Percentiles rank a stretch among this genome's conserved stretches.
phyloP scores from a whole-genome alignment of 1,140 invertebrate species.

The Melanaphis sacchari region DNA sequence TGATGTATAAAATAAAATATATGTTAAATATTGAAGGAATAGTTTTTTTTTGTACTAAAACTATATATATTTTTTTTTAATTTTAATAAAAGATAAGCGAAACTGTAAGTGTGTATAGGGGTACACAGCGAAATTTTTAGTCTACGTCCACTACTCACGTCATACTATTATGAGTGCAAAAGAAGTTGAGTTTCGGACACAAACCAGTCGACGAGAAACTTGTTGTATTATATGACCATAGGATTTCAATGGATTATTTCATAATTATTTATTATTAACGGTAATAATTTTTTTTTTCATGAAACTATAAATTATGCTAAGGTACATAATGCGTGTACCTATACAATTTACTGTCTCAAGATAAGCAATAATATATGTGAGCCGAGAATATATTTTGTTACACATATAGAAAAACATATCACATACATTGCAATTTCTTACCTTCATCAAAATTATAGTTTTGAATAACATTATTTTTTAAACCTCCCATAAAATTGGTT shows the following conservation, averaged over 20 bases:
- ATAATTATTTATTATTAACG: constrained; percentile 6
- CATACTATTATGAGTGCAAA: neutral
- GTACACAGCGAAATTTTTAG: neutral
- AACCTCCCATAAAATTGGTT: neutral
- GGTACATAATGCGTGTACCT: neutral
- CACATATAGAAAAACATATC: neutral
- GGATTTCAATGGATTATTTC: neutral
- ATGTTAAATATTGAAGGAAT: no score
- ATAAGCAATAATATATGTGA: neutral
- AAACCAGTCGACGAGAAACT: neutral
- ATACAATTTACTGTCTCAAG: neutral
- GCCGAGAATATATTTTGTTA: neutral
- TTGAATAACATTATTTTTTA: neutral
- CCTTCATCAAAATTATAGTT: neutral
- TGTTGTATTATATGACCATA: neutral
- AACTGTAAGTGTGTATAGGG: neutral
- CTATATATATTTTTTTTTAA: neutral
- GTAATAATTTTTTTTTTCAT: neutral
- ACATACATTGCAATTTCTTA: neutral
- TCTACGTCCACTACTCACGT: neutral
- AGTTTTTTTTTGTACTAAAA: no score
- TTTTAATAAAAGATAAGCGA: neutral
- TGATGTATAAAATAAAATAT: no score
- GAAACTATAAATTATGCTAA: neutral
- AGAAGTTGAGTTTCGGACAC: neutral